Percentiles rank a stretch among this genome's conserved stretches.
These are phyloP conservation scores for Homarus americanus DNA, from an alignment of 1,140 invertebrate species.

Conservation along the genomic window DNA sequence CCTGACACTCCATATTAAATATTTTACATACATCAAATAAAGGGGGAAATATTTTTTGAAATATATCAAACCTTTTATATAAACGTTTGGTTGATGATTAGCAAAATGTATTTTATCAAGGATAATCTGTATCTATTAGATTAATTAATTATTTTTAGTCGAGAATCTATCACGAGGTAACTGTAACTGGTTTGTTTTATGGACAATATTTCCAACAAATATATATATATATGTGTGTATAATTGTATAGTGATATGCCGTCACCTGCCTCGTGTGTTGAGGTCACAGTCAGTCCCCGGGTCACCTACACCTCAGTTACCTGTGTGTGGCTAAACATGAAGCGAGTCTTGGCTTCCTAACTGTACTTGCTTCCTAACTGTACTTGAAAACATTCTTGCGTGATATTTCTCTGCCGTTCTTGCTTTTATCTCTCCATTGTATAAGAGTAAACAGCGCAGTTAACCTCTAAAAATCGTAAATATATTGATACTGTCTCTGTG, in stretches of 20 bases:
- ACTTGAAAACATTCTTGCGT: too few species aligned
- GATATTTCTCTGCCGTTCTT: too few species aligned
- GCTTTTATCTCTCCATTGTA: too few species aligned
- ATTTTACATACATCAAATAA: conserved; percentile 45
- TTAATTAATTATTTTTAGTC: conserved; percentile 50
- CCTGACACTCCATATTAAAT: conserved; percentile 15
- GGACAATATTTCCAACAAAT: conserved; percentile 19
- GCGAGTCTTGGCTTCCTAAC: too few species aligned
- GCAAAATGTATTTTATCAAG: conserved; percentile 49
- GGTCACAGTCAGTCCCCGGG: too few species aligned
- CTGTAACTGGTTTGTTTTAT: conserved; percentile 19
- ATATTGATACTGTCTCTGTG: too few species aligned
- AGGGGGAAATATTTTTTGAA: conserved; percentile 41
- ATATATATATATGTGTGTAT: too few species aligned
- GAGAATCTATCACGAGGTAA: conserved; percentile 47
- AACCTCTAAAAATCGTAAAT: too few species aligned
- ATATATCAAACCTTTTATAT: conserved; percentile 39
- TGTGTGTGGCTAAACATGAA: too few species aligned
- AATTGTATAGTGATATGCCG: neutral
- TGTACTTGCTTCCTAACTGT: too few species aligned
- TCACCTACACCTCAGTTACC: too few species aligned
- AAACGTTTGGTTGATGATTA: conserved; percentile 41
- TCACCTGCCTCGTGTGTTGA: neutral
- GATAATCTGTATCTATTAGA: conserved; percentile 38
- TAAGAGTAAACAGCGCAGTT: too few species aligned